These are phyloP conservation scores for Nibea coibor DNA, from an alignment of 2,113 vertebrate species.

Conservation along the genomic window DNA sequence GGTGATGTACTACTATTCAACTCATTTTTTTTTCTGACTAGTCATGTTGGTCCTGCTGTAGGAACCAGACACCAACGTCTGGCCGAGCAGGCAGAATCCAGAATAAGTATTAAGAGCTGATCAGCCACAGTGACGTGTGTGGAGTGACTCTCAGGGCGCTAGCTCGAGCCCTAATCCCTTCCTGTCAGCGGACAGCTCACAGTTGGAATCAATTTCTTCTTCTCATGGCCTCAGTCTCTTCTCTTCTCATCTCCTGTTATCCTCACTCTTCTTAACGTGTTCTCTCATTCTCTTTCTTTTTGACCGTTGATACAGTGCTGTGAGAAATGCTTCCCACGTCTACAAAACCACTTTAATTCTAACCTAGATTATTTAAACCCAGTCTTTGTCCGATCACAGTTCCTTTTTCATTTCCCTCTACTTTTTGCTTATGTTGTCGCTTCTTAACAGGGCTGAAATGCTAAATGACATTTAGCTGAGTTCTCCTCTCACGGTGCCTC, in stretches of 20 bases:
- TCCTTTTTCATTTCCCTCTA: conserved; percentile 2
- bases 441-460: not conserved
- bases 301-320: not conserved
- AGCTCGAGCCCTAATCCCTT: conserved; percentile 67
- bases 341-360: not conserved
- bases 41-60: conserved; percentile 16
- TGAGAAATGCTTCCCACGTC: not conserved
- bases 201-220: conserved; percentile 41
- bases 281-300: conserved; percentile 1
- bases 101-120: conserved; percentile 74
- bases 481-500: not conserved
- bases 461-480: not conserved
- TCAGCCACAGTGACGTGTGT: conserved; percentile 67
- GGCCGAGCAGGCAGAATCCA: conserved; percentile 49
- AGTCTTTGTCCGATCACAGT: not conserved
- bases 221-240: conserved; percentile 2
- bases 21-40: not conserved
- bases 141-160: conserved; percentile 42
- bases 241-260: not conserved
- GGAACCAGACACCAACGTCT: conserved; percentile 17
- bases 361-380: not conserved
- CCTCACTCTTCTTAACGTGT: not conserved
- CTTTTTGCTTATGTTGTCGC: not conserved
- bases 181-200: conserved; percentile 43
- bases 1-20: not conserved